phyloP scores from a whole-genome alignment of 2,888 invertebrate genomes.

The Acleris sparsana region DNA sequence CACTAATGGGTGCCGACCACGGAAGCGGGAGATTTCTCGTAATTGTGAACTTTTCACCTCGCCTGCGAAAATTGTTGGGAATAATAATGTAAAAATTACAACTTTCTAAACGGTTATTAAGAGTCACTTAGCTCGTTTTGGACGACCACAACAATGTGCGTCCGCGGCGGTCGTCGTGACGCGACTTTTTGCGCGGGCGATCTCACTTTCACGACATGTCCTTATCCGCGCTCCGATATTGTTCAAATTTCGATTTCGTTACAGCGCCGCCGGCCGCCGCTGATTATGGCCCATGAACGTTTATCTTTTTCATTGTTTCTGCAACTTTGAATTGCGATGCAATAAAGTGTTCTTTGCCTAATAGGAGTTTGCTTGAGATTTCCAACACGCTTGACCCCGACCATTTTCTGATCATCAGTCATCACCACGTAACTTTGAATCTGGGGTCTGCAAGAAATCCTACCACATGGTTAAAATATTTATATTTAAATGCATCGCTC shows the following conservation, averaged over 20 bases:
- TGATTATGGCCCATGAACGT: conserved; percentile 41
- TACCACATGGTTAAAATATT: no score
- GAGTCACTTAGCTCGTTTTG: conserved; percentile 50
- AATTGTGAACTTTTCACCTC: conserved; percentile 57
- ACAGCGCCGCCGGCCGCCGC: conserved; percentile 45
- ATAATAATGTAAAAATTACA: conserved; percentile 62
- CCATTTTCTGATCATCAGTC: no score
- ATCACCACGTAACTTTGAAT: no score
- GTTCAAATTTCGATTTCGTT: conserved; percentile 70
- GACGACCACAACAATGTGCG: conserved; percentile 46
- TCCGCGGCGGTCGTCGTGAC: conserved; percentile 51
- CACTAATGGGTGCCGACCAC: conserved; percentile 55
- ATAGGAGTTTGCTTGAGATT: conserved; percentile 24
- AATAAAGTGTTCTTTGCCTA: conserved; percentile 13
- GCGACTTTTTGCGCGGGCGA: conserved; percentile 54
- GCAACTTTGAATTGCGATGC: conserved; percentile 26
- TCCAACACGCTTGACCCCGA: conserved; percentile 30
- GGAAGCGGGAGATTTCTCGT: conserved; percentile 53
- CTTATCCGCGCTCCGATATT: conserved; percentile 68
- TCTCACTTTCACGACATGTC: conserved; percentile 72
- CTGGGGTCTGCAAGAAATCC: no score
- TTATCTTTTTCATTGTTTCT: conserved; percentile 37
- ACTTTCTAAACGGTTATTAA: conserved; percentile 73
- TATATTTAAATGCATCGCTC: no score
- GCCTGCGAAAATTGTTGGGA: conserved; percentile 53